Conservation (phyloP, 1,140 invertebrate species). For the Drosophila yakuba region DNA sequence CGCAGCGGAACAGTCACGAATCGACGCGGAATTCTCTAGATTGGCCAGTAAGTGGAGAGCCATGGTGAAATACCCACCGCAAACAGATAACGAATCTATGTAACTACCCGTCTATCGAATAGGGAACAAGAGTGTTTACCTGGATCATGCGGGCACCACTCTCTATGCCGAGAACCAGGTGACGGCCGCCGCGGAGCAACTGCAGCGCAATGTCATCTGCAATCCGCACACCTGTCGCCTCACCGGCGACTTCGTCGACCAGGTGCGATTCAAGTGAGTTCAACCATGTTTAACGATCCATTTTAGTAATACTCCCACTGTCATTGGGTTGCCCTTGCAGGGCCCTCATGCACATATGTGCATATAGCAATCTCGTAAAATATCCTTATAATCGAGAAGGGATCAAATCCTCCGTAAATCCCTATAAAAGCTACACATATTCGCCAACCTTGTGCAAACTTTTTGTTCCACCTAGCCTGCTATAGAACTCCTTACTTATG, state of each 20-base stretch:
- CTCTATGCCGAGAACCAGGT: constrained; percentile 93
- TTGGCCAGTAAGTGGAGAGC: constrained; percentile 84
- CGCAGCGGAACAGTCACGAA: constrained; percentile 83
- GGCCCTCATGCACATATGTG: background rate
- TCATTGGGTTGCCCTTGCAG: constrained; percentile 7
- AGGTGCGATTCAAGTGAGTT: constrained; percentile 90
- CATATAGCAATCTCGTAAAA: too few relatives aligned
- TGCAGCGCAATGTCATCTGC: constrained; percentile 90
- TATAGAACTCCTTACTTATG: too few relatives aligned
- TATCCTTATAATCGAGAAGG: too few relatives aligned
- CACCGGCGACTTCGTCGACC: constrained; percentile 92
- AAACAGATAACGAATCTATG: constrained; percentile 37
- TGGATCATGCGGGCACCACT: constrained; percentile 96
- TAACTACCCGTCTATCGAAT: background rate
- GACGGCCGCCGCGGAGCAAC: constrained; percentile 87
- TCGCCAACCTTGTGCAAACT: too few relatives aligned
- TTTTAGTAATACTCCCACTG: background rate
- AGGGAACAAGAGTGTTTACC: constrained; percentile 89
- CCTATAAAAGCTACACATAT: too few relatives aligned
- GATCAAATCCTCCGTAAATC: too few relatives aligned
- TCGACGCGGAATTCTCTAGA: constrained; percentile 85
- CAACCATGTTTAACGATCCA: background rate
- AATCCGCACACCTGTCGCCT: constrained; percentile 95
- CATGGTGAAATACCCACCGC: constrained; percentile 48
- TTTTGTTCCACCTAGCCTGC: too few relatives aligned